Evolutionary conservation across 2,113 vertebrate genomes (phyloP).

Genomic region (Aegotheles bennettii): DNA sequence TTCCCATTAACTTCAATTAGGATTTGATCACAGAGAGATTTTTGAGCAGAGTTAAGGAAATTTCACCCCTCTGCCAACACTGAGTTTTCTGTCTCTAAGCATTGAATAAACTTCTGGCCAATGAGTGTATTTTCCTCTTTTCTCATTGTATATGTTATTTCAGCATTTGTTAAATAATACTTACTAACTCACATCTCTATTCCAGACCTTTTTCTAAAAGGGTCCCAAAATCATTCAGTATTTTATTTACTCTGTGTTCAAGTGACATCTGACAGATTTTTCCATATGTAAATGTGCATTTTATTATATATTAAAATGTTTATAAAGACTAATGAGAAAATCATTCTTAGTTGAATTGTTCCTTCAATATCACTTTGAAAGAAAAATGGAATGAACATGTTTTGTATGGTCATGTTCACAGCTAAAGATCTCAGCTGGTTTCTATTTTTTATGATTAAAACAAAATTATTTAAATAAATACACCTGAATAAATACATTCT

Average conservation of each 20-base stretch:
- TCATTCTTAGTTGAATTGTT: neutral
- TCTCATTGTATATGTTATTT: neutral
- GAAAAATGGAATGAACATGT: neutral
- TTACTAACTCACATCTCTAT: neutral
- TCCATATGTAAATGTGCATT: neutral
- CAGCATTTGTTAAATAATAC: slow-evolving; percentile 18
- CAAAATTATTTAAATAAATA: neutral
- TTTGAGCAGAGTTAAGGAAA: neutral
- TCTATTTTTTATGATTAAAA: slow-evolving; percentile 15
- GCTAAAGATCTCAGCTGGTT: neutral
- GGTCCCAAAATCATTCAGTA: neutral
- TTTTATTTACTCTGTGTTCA: slow-evolving; percentile 21
- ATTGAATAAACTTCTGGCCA: neutral
- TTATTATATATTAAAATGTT: slow-evolving; percentile 1
- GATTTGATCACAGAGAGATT: neutral
- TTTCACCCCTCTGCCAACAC: neutral
- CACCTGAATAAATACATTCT: neutral
- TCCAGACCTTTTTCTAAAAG: neutral
- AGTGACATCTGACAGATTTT: neutral
- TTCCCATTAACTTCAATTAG: neutral
- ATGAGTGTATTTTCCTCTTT: neutral
- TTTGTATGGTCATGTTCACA: neutral
- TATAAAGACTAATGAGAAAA: neutral
- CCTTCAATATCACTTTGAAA: neutral
- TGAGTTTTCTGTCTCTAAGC: neutral